Evolutionary conservation across 2,113 vertebrate species (phyloP).

Genomic region (Xenopus laevis): DNA sequence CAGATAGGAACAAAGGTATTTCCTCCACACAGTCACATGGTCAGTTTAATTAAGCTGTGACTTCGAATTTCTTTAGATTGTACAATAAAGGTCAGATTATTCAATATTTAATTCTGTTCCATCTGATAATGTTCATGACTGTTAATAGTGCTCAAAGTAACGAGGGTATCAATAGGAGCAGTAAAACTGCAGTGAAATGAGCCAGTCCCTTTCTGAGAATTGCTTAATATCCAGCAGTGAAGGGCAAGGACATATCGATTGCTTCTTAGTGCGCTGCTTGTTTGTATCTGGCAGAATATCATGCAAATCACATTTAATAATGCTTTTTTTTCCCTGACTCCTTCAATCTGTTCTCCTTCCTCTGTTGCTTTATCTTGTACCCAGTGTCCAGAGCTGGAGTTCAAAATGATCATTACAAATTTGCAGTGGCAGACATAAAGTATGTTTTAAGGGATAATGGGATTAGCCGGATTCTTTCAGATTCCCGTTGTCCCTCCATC

Average conservation of each 20-base stretch:
- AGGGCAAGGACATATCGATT: conserved; percentile 40
- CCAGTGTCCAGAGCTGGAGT: conserved; percentile 6
- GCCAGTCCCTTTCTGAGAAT: background rate
- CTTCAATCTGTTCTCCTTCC: conserved; percentile 20
- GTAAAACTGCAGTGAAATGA: conserved; percentile 7
- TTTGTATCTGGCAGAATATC: conserved; percentile 20
- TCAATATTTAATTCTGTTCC: too few relatives aligned
- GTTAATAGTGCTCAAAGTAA: too few relatives aligned
- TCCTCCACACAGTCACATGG: too few relatives aligned
- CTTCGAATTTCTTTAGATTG: too few relatives aligned
- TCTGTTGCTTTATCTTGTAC: conserved; percentile 28
- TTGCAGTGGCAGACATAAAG: conserved; percentile 15
- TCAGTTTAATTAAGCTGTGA: too few relatives aligned
- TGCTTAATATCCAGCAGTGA: conserved; percentile 12
- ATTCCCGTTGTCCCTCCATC: conserved; percentile 11
- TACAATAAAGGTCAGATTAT: too few relatives aligned
- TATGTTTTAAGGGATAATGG: conserved; percentile 17
- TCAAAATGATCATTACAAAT: conserved; percentile 36
- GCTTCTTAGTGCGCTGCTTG: conserved; percentile 9
- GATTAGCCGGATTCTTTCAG: conserved; percentile 37
- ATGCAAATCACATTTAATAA: conserved; percentile 31
- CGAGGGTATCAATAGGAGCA: too few relatives aligned
- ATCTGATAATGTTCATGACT: too few relatives aligned
- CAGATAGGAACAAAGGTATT: too few relatives aligned
- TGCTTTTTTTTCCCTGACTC: conserved; percentile 14